These are phyloP conservation scores for Zoanthus solanderi DNA, from an alignment of 92 coral and sea anemone species.

Conservation along the genomic window DNA sequence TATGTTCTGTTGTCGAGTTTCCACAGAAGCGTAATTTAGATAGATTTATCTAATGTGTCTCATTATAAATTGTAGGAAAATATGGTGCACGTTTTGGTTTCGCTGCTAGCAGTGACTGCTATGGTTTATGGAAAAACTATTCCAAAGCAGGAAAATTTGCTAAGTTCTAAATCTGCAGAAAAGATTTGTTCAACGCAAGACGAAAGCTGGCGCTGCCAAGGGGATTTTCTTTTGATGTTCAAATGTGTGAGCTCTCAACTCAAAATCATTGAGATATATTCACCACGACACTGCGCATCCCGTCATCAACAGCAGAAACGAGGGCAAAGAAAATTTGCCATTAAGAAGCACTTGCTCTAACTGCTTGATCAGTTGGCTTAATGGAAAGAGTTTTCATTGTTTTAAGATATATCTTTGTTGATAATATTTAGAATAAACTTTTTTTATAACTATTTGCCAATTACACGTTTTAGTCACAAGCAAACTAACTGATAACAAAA, in stretches of 20 bases:
- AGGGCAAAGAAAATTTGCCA: background rate
- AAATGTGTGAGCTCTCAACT: conserved; percentile 20
- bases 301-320: background rate
- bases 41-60: background rate
- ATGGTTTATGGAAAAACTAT: background rate
- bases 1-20: conserved; percentile 31
- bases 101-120: background rate
- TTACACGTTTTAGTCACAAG: no score
- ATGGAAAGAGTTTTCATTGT: background rate
- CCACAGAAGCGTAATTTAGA: background rate
- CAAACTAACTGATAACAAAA: no score
- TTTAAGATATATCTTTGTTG: no score
- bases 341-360: background rate
- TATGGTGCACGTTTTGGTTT: background rate
- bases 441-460: no score
- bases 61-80: background rate
- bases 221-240: conserved; percentile 24
- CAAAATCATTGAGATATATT: conserved; percentile 19
- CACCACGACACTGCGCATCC: conserved; percentile 29
- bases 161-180: background rate
- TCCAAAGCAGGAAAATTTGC: background rate
- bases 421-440: no score
- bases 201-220: conserved; percentile 25
- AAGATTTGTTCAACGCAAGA: background rate
- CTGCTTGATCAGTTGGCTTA: background rate